Base-by-base conservation (phyloP, 23 tunicate species). In the Pegea sp. region DNA sequence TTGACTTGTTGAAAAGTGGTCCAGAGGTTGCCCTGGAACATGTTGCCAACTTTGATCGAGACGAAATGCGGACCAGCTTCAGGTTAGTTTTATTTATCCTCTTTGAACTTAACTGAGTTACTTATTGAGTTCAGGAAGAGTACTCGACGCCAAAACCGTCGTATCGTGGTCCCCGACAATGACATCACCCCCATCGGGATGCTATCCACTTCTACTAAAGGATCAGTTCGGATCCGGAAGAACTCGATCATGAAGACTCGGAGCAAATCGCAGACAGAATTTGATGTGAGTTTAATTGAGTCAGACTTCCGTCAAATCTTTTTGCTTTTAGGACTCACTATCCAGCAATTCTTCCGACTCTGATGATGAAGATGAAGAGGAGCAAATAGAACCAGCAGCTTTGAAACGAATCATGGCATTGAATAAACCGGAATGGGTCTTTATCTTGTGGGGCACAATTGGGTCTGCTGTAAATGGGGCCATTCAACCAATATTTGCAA, bases 401-500 rank as follows among this genome's bases (percentile, higher is more conserved):
- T 54, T 65, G 38, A 59, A 48, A 28, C 53, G 98, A 48, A 78
- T 89, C 33, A 33, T 89, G 58, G 71, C 62, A 58, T 49, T 77
- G 26, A 76, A 76, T 56, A 24, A 57, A 26, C 65, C 75, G n/a
- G 98, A 89, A 34, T 89, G 81, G 72, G 91, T 91, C 24, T 71
- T 57, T 51, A 69, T 89, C 16, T 23, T 71, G 22, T 54, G 71
- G 56, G 98, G 98, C 0, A 67, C 98, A 16, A 60, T 77, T 3
- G 98, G 76, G 24, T 88, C 98, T 2, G 64, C 77, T 11, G 57
- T 89, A 3, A 71, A 89, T 54, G 98, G 98, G 24, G 75, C 81
- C 1, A 62, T 71, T 22, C 90, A 76, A 33, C 98, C 98, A 0
- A 59, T 71, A 2, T 89, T 77, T 66, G 98, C 98, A 22, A 58